Base-by-base conservation (phyloP, 2,113 vertebrate genomes). In the Mobula birostris region DNA sequence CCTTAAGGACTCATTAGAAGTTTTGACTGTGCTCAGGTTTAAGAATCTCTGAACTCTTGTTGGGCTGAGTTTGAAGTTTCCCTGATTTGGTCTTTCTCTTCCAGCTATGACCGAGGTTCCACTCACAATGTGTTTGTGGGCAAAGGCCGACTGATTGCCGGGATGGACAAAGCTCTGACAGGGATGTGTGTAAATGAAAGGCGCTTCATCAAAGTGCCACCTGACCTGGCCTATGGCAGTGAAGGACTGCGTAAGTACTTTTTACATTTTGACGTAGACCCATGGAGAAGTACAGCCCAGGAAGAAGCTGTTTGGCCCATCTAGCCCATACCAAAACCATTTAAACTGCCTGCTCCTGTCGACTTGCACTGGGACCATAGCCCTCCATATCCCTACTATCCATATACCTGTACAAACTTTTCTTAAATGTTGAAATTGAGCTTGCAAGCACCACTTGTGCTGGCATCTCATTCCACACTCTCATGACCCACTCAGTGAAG, bases 151-250 rank as follows among this genome's bases (percentile, higher is more conserved):
- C 97, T 99, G 90, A 99, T 99, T 78, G 96, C 97, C 36, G 99
- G 99, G 29, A 99, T 99, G 98, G 99, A 99, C 96, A 98, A 98
- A 95, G 99, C 98, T 58, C 97, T 99, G 95, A 95, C 98, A 0
- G 98, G 98, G 66, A 99, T 99, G 99, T 99, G 99, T 0, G 97
- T 99, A 88, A 99, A 99, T 0, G 97, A 99, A 96, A 97, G 98
- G 72, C 97, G 98, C 0, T 97, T 98, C 0, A 97, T 99, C 95
- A 99, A 96, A 94, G 98, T 99, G 36, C 98, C 99, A 5, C 98
- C 99, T 3, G 95, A 96, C 0, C 97, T 99, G 0, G 99, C 98
- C 95, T 99, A 99, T 0, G 99, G 98, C 15, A 97, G 96, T 0
- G 95, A 97, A 79, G 99, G 99, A 19, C 97, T 99, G 27, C 96